Evolutionary conservation across 2,113 vertebrate species (phyloP), one percentile per base, ranked within the genome.

Genomic region (Pheucticus melanocephalus): DNA sequence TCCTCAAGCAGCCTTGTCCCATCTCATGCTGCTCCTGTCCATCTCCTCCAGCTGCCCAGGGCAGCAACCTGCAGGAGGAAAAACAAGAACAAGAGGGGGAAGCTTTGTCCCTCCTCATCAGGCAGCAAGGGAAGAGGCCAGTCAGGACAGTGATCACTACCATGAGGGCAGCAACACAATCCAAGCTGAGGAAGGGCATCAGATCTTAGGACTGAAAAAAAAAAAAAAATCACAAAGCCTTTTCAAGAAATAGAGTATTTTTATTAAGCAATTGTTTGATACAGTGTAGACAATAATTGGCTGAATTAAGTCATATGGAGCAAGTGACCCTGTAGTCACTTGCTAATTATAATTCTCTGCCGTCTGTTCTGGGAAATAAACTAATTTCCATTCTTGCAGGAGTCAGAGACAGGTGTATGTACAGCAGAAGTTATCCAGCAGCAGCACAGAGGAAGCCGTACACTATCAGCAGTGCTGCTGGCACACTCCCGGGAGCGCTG

Each of bases 61-160:
- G 19, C 39, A 92, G 40, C 47, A 88, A 24, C 10, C 21, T 44
- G 44, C 37, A 80, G 44, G 27, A 91, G 31, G 6, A 81, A 64
- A 82, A 76, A 14, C 9, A 75, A 45, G 30, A 31, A 18, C 0
- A 7, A 37, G 13, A 42, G n/a, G 0, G 0, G 10, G 21, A 37
- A 35, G 27, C 12, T 82, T 92, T 47, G 5, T 22, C 51, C 35
- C 16, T 75, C 4, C 16, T 75, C 4, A 1, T 16, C 27, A 44
- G 12, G 16, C 27, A 63, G 21, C 6, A 7, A 59, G 27, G 8
- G 5, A 91, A 61, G n/a, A 65, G 8, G 9, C 6, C 27, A 25
- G 5, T 15, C 61, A 63, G 14, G 33, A 25, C 22, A 48, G 20
- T 2, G 8, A 21, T n/a, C 21, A 13, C 23, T 42, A 9, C 0